Percentiles rank a stretch among this genome's conserved stretches.
phyloP scores from a whole-genome alignment of 2,113 vertebrate genomes.

The Penelope pileata region DNA sequence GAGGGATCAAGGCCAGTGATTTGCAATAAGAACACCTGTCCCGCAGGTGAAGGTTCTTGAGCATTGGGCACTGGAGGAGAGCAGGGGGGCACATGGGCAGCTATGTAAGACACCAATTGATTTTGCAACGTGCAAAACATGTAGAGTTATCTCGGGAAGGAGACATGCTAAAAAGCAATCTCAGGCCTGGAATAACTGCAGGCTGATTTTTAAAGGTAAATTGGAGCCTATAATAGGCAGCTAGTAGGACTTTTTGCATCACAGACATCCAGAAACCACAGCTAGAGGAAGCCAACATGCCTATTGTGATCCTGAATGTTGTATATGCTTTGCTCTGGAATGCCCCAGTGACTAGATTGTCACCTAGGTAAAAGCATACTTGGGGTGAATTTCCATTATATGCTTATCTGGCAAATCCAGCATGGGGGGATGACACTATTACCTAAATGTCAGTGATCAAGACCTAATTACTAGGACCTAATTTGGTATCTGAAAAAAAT shows the following conservation, averaged over 20 bases:
- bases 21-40: neutral
- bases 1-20: neutral
- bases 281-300: neutral
- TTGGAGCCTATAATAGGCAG: neutral
- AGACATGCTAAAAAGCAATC: neutral
- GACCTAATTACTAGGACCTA: neutral
- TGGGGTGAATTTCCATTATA: neutral
- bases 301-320: neutral
- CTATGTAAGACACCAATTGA: rapidly evolving
- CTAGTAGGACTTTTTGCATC: neutral
- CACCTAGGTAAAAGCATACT: neutral
- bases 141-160: neutral
- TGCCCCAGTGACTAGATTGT: neutral
- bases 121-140: neutral
- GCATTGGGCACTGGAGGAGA: rapidly evolving
- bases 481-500: neutral
- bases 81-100: rapidly evolving
- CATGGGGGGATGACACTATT: rapidly evolving
- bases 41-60: rapidly evolving
- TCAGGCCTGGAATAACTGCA: neutral
- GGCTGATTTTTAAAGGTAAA: neutral
- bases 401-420: neutral
- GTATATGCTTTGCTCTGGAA: neutral
- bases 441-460: neutral
- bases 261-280: neutral